Conservation (phyloP, 2,797 vertebrate genomes). For the Onychomys leucogaster region DNA sequence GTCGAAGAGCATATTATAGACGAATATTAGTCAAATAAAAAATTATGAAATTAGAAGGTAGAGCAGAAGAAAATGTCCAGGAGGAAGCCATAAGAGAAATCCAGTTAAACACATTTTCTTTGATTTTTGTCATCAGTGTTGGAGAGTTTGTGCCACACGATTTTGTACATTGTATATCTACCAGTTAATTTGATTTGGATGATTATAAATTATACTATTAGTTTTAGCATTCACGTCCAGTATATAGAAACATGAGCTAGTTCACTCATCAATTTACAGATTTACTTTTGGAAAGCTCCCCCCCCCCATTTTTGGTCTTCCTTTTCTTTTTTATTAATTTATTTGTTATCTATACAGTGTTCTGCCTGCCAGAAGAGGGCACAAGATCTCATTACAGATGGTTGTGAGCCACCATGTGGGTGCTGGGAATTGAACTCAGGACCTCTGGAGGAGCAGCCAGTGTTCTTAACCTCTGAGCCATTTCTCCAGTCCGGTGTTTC, state of each 20-base stretch:
- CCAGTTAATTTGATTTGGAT: conserved; percentile 32
- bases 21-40: not conserved
- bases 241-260: not conserved
- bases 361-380: too few relatives aligned
- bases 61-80: not conserved
- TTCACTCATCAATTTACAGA: not conserved
- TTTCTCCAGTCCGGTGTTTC: not conserved
- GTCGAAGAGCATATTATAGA: not conserved
- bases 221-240: not conserved
- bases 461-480: too few relatives aligned
- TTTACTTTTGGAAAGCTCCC: not conserved
- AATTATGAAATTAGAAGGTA: not conserved
- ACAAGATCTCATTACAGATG: too few relatives aligned
- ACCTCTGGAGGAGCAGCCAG: too few relatives aligned
- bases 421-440: too few relatives aligned
- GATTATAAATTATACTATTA: conserved; percentile 11
- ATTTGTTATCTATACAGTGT: too few relatives aligned
- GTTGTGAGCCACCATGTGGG: too few relatives aligned
- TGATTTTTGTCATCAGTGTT: not conserved
- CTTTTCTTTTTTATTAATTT: too few relatives aligned
- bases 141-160: not conserved
- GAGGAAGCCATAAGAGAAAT: not conserved
- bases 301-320: not conserved
- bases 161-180: not conserved
- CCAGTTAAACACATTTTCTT: not conserved